A percentile compares a stretch with the other conserved stretches of the same genome.
These are phyloP conservation scores for Epistrophe eligans DNA, from an alignment of 2,888 invertebrate genomes.

Conservation along the genomic window DNA sequence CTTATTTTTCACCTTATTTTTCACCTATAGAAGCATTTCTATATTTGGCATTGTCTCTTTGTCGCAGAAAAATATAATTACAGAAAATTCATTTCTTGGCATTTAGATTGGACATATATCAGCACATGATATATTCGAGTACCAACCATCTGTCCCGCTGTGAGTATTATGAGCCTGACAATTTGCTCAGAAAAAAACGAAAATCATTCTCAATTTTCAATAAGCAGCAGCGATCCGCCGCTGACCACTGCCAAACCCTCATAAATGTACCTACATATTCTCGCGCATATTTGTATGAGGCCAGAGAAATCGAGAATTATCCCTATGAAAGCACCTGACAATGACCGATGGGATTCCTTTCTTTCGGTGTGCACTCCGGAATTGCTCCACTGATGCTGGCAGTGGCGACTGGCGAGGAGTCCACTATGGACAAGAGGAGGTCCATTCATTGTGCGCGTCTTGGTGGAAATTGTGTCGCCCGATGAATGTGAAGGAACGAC, in stretches of 20 bases:
- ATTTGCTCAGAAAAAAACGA: conserved; percentile 59
- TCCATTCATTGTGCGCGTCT: conserved; percentile 40
- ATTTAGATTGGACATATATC: conserved; percentile 56
- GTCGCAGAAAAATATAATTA: conserved; percentile 51
- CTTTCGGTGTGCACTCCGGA: conserved; percentile 64
- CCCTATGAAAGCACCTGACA: conserved; percentile 74
- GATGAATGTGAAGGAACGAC: conserved; percentile 67
- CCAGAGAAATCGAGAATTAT: conserved; percentile 55
- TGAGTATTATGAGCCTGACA: conserved; percentile 74
- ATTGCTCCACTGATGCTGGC: conserved; percentile 34
- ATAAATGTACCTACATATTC: background rate
- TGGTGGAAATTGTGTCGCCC: conserved; percentile 66
- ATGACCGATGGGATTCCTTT: conserved; percentile 76
- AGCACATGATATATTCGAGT: conserved; percentile 56
- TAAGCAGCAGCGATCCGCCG: conserved; percentile 54
- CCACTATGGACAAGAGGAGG: conserved; percentile 12
- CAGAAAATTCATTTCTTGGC: conserved; percentile 43
- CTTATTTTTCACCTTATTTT: background rate
- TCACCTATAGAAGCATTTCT: background rate
- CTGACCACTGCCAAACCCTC: conserved; percentile 13
- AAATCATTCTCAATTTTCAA: conserved; percentile 72
- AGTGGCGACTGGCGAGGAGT: conserved; percentile 24
- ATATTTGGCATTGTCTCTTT: conserved; percentile 23
- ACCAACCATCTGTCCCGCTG: conserved; percentile 65
- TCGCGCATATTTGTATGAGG: background rate